A percentile compares a stretch with the other conserved stretches of the same genome.
These are phyloP conservation scores for Cynaeus angustus DNA, from an alignment of 2,888 invertebrate species.

Conservation along the genomic window DNA sequence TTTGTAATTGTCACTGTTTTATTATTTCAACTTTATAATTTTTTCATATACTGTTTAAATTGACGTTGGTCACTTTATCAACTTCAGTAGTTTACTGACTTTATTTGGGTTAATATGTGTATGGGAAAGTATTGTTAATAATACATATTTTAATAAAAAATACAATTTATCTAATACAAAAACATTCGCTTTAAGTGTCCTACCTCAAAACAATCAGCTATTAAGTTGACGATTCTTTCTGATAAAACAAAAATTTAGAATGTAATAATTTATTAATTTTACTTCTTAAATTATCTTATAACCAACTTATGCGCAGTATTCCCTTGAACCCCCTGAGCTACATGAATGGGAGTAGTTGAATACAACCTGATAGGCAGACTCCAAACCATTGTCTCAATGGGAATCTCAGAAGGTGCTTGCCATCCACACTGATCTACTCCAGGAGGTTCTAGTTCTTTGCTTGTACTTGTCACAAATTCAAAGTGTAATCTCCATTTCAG, in stretches of 20 bases:
- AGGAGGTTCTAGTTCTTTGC: slow-evolving; percentile 75
- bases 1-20: slow-evolving; percentile 10
- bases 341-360: slow-evolving; percentile 90
- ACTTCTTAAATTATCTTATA: slow-evolving; percentile 53
- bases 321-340: slow-evolving; percentile 78
- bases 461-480: slow-evolving; percentile 93
- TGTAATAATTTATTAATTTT: too few species aligned
- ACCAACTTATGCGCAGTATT: slow-evolving; percentile 67
- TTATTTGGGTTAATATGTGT: slow-evolving; percentile 26
- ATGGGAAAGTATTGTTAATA: slow-evolving; percentile 45
- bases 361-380: slow-evolving; percentile 95
- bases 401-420: slow-evolving; percentile 88
- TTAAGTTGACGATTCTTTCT: too few species aligned
- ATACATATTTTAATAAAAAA: slow-evolving; percentile 43
- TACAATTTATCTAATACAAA: slow-evolving; percentile 16
- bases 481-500: slow-evolving; percentile 97
- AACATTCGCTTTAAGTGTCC: too few species aligned
- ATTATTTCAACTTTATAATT: slow-evolving; percentile 4
- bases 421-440: slow-evolving; percentile 78
- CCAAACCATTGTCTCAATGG: slow-evolving; percentile 99
- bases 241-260: too few species aligned
- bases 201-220: too few species aligned
- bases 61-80: slow-evolving; percentile 9
- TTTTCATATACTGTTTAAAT: slow-evolving; percentile 19
- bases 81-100: slow-evolving; percentile 19